phyloP scores from a whole-genome alignment of 1,140 invertebrate genomes.

The Macrostomum lignano region DNA sequence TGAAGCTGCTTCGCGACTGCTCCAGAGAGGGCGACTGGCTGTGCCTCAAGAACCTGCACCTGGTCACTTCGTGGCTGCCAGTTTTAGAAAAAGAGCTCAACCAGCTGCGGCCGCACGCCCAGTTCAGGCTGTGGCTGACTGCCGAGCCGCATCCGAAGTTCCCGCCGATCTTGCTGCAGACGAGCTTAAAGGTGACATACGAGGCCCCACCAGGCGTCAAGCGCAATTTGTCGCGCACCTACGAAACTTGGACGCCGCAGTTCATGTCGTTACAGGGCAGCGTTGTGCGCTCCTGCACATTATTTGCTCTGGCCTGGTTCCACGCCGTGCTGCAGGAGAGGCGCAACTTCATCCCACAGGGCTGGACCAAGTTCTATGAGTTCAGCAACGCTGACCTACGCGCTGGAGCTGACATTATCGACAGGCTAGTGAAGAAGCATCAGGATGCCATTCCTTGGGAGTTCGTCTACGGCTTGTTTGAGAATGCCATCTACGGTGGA shows the following conservation, averaged over 20 bases:
- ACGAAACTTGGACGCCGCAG: slow-evolving; percentile 32
- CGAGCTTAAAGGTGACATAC: slow-evolving; percentile 51
- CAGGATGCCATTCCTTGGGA: slow-evolving; percentile 36
- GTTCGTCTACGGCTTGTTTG: slow-evolving; percentile 45
- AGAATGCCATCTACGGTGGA: slow-evolving; percentile 57
- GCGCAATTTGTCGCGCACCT: slow-evolving; percentile 35
- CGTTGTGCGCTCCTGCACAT: slow-evolving; percentile 29
- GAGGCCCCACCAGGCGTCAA: slow-evolving; percentile 42
- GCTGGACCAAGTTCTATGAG: slow-evolving; percentile 62
- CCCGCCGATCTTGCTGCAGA: slow-evolving; percentile 35
- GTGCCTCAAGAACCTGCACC: slow-evolving; percentile 57
- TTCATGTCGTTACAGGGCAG: slow-evolving; percentile 27
- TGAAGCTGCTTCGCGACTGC: slow-evolving; percentile 31
- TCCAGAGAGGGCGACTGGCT: slow-evolving; percentile 40
- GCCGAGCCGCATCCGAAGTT: slow-evolving; percentile 40
- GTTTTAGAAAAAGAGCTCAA: slow-evolving; percentile 36
- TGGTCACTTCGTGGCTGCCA: slow-evolving; percentile 47
- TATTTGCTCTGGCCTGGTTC: slow-evolving; percentile 46
- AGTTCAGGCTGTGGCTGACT: slow-evolving; percentile 47
- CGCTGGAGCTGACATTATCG: slow-evolving; percentile 42
- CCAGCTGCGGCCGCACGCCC: slow-evolving; percentile 31
- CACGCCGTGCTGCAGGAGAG: slow-evolving; percentile 63
- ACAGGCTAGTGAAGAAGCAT: slow-evolving; percentile 26
- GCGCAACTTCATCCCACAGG: slow-evolving; percentile 51
- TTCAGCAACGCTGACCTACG: slow-evolving; percentile 54